Base-by-base conservation (phyloP, 1,140 invertebrate species). In the Capitella teleta region DNA sequence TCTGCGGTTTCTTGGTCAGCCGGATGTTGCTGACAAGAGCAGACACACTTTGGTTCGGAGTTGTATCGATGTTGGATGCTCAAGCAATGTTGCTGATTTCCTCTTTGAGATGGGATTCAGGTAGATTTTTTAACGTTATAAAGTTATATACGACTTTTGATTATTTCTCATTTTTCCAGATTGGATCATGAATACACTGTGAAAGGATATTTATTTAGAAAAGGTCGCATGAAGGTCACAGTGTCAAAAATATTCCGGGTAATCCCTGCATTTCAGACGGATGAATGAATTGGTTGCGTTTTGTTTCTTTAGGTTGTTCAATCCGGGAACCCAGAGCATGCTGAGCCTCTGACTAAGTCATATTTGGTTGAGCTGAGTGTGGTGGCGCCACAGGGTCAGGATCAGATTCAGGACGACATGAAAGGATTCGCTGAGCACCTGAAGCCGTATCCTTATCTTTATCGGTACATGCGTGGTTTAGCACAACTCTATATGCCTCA, bases 191-290 rank as follows among this genome's bases (percentile, higher is more conserved):
- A 96, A 74, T 96, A 88, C 66, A 86, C 89, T 58, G 81, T 86
- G 0, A 83, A 89, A 74, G 93, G 92, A 14, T 93, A 86, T 59
- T 90, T 96, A 81, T 96, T 96, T 61, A 79, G 89, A 43, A 96
- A 96, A 76, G 92, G 92, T 1, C 77, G 91, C 62, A 93, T 97
- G 87, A 96, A 96, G 70, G 85, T 95, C 2, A 93, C 88, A 2
- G 89, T 96, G 0, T 88, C 87, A 1, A 96, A 96, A 72, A 83
- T 98, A 10, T 92, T 87, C 58, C 90, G 89, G 61, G 77, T 78
- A 68, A 21, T 16, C 16, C 8, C 12, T 16, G 24, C 44, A 46
- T 12, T 30, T 21, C 24, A 19, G 14, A 46, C 3, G 24, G 16
- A 2, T 23, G 44, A 14, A 3, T 14, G 14, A 38, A 38, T 38